Conservation (phyloP, 2,797 vertebrate genomes). For the Protonibea diacanthus region DNA sequence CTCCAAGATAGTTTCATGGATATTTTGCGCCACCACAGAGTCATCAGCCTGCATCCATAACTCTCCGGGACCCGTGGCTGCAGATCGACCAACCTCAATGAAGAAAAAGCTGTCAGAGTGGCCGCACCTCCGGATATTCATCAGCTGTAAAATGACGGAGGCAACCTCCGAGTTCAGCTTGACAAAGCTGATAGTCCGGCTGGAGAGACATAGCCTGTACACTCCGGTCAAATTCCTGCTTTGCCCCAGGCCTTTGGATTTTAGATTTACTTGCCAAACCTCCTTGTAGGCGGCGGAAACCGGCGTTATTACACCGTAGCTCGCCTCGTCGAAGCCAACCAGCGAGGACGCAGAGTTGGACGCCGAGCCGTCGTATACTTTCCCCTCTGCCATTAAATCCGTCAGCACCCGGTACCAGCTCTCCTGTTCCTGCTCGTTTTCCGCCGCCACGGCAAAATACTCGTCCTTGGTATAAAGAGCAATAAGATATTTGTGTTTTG, state of each 20-base stretch:
- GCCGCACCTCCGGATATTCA: slow-evolving; percentile 98
- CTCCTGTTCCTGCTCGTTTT: slow-evolving; percentile 95
- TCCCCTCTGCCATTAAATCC: slow-evolving; percentile 91
- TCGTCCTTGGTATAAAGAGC: slow-evolving; percentile 98
- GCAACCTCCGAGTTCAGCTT: slow-evolving; percentile 94
- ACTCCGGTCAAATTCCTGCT: slow-evolving; percentile 94
- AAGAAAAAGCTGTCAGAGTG: slow-evolving; percentile 99
- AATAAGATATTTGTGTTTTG: slow-evolving; percentile 96
- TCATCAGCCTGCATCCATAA: slow-evolving; percentile 99
- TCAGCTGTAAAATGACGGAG: slow-evolving; percentile 94
- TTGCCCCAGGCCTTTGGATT: slow-evolving; percentile 96
- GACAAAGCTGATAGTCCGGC: slow-evolving; percentile 94
- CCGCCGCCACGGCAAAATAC: slow-evolving; percentile 96
- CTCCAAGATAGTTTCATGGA: slow-evolving; percentile 97
- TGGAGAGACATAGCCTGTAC: slow-evolving; percentile 94
- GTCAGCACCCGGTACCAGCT: slow-evolving; percentile 93
- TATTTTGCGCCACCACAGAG: slow-evolving; percentile 98
- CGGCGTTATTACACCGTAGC: slow-evolving; percentile 91
- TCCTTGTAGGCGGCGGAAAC: slow-evolving; percentile 91
- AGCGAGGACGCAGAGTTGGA: slow-evolving; percentile 86
- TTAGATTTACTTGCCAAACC: slow-evolving; percentile 98
- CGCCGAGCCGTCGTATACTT: slow-evolving; percentile 84
- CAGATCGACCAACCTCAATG: slow-evolving; percentile 97
- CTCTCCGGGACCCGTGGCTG: slow-evolving; percentile 96
- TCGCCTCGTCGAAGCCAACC: slow-evolving; percentile 88